Conservation (phyloP, 92 coral and sea anemone genomes). For the Palythoa caribaeorum region DNA sequence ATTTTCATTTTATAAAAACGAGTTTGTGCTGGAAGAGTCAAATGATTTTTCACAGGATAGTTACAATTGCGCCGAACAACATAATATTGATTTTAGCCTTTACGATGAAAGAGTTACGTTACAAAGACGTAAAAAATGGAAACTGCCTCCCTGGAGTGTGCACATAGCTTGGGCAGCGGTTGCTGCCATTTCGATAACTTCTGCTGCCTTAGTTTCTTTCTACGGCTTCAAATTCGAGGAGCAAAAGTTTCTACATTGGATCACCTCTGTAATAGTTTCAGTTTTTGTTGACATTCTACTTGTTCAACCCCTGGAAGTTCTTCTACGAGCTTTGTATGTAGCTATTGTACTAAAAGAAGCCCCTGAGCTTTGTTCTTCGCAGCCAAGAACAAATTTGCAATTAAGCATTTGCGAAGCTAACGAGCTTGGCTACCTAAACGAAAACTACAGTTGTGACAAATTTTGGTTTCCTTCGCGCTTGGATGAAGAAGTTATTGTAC, state of each 20-base stretch:
- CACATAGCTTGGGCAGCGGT: conserved; percentile 79
- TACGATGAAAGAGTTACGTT: conserved; percentile 2
- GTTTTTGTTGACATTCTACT: conserved; percentile 75
- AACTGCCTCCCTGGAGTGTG: conserved; percentile 77
- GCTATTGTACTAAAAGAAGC: conserved; percentile 81
- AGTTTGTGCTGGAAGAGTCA: not conserved
- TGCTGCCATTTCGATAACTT: conserved; percentile 63
- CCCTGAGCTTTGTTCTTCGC: conserved; percentile 58
- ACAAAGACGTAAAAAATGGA: conserved; percentile 29
- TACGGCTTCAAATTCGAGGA: conserved; percentile 84
- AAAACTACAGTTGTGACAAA: not conserved
- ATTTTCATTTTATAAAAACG: not conserved
- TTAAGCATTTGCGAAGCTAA: conserved; percentile 30
- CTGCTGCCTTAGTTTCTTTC: conserved; percentile 78
- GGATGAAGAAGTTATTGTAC: conserved; percentile 58
- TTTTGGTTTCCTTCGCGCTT: conserved; percentile 20
- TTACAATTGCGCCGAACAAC: not conserved
- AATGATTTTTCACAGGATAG: not conserved
- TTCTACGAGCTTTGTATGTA: conserved; percentile 66
- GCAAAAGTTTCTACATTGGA: conserved; percentile 84
- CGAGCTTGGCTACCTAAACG: not conserved
- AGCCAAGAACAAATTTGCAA: not conserved
- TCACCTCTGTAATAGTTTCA: conserved; percentile 77
- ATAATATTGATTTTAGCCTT: conserved; percentile 26
- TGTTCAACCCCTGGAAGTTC: conserved; percentile 77